Base-by-base conservation (phyloP, 2,797 vertebrate species). In the Helarctos malayanus region DNA sequence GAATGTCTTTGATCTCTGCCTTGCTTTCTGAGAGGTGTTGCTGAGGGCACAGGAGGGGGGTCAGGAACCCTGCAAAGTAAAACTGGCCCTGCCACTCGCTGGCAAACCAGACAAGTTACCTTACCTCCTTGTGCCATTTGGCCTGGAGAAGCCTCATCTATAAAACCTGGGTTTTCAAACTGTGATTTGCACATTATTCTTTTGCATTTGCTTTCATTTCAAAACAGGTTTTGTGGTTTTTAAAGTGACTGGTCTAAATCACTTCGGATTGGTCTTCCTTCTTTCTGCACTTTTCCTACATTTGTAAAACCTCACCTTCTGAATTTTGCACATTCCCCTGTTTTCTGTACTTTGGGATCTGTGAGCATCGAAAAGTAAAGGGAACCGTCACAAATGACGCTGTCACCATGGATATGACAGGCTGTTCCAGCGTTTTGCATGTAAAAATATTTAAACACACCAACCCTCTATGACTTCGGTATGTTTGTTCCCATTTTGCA, bases 301-400 rank as follows among this genome's bases (percentile, higher is more conserved):
- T 5, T 47, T 54, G 15, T 15, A 5, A 63, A 82, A 21, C 5
- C 41, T 47, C 15, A 1, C 27, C 47, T 32, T 68, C 4, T 2
- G 13, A 59, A 15, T 49, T n/a, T 73, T 25, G 32, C 27, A 8
- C 0, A 0, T 7, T 15, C 3, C 27, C 32, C 18, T 1, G 0
- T 14, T 78, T 35, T 18, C 61, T 16, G 41, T 19, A 21, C 56
- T 41, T 65, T 27, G 4, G 82, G 63, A 27, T 23, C 56, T 35
- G 63, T 14, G 45, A 54, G 41, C 38, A 11, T 1, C 0, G 9
- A 10, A 16, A 35, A 47, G 23, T 12, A 5, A 68, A 45, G 29
- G 81, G 54, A 32, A 16, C 1, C 19, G 9, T n/a, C 8, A 6
- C 52, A 3, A 3, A 25, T 6, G 9, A 32, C 5, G n/a, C 3